Evolutionary conservation across 1,140 invertebrate genomes (phyloP).

Genomic region (Drosophila pandora): DNA sequence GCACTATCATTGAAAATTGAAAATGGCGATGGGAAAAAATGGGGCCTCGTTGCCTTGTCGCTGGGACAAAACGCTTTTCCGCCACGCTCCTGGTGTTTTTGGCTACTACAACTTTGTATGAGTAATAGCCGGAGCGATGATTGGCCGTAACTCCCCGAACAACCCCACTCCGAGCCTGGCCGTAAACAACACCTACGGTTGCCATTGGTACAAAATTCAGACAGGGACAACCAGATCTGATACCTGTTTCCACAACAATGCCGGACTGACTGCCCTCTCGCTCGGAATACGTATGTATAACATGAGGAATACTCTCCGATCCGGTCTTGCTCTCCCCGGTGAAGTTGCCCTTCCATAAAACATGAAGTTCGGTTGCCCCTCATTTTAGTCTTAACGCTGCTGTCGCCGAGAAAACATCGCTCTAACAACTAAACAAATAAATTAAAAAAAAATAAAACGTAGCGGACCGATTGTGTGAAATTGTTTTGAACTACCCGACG

Average conservation of each 20-base stretch:
- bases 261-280: constrained; percentile 29
- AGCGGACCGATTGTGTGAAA: constrained; percentile 24
- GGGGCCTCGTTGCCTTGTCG: constrained; percentile 30
- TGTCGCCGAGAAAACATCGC: constrained; percentile 63
- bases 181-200: constrained; percentile 39
- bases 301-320: constrained; percentile 25
- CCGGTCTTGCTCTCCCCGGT: constrained; percentile 22
- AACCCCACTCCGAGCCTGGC: constrained; percentile 27
- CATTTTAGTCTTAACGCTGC: constrained; percentile 51
- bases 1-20: constrained; percentile 36
- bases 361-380: constrained; percentile 47
- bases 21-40: constrained; percentile 45
- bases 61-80: constrained; percentile 41
- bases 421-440: constrained; percentile 7
- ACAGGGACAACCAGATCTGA: constrained; percentile 38
- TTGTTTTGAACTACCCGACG: constrained; percentile 19
- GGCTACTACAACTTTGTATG: constrained; percentile 19
- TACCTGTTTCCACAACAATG: constrained; percentile 20
- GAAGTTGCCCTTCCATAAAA: constrained; percentile 54
- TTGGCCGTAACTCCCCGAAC: constrained; percentile 36
- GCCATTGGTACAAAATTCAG: constrained; percentile 29
- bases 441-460: background rate
- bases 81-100: constrained; percentile 32
- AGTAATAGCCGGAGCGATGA: constrained; percentile 30
- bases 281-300: constrained; percentile 38